phyloP scores from a whole-genome alignment of 2,888 invertebrate species.

The Harpagoxenus sublaevis region DNA sequence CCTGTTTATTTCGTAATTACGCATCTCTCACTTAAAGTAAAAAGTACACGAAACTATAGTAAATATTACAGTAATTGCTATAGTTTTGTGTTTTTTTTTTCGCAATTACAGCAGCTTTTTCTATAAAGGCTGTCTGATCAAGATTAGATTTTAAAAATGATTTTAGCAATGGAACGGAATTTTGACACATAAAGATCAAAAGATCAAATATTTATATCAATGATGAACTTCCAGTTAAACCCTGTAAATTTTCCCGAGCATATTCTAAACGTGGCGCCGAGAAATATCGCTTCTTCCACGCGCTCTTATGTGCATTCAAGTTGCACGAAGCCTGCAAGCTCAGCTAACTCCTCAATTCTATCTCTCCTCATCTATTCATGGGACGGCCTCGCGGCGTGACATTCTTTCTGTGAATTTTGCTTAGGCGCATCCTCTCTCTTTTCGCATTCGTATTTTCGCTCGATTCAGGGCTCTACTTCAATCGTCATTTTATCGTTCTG shows the following conservation, averaged over 20 bases:
- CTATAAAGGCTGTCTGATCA: background rate
- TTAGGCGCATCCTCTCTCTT: background rate
- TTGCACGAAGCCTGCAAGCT: constrained; percentile 31
- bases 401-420: constrained; percentile 66
- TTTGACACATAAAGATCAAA: background rate
- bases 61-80: too few species aligned
- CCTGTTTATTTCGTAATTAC: background rate
- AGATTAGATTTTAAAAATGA: background rate
- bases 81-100: too few species aligned
- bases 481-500: background rate
- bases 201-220: background rate
- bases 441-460: background rate
- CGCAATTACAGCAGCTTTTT: too few species aligned
- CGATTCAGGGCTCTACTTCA: too few species aligned
- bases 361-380: constrained; percentile 83
- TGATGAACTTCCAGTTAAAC: background rate
- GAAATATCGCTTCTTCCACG: constrained; percentile 27
- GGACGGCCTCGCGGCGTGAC: constrained; percentile 63
- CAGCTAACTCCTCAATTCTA: constrained; percentile 77
- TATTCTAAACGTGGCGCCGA: background rate
- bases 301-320: constrained; percentile 20
- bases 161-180: background rate
- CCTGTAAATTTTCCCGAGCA: background rate
- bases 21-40: background rate
- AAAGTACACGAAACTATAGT: too few species aligned